These are phyloP conservation scores for Aplodontia rufa DNA, from an alignment of 2,113 vertebrate species.

Conservation along the genomic window DNA sequence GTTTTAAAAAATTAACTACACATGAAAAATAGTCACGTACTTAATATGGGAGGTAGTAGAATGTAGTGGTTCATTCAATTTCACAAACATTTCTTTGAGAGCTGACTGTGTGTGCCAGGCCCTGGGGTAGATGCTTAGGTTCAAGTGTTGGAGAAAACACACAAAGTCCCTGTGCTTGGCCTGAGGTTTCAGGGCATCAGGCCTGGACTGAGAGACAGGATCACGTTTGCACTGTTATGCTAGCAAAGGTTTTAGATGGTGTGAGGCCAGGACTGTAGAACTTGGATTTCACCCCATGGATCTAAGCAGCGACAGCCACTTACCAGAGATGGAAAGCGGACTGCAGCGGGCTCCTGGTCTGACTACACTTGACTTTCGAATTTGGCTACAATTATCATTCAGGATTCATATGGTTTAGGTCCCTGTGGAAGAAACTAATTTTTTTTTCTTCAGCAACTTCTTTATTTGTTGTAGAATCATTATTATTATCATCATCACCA, in stretches of 20 bases:
- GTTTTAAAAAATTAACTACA: neutral
- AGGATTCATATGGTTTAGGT: neutral
- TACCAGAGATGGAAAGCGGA: neutral
- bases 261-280: neutral
- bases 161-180: neutral
- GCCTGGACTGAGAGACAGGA: neutral
- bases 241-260: neutral
- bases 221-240: accelerated
- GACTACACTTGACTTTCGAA: neutral
- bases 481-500: neutral
- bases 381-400: neutral
- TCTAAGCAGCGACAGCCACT: neutral
- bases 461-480: neutral
- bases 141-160: neutral
- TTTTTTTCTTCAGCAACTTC: neutral
- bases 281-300: neutral
- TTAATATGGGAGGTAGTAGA: neutral
- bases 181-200: neutral
- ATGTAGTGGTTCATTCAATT: neutral
- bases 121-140: neutral
- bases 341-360: neutral
- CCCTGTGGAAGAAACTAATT: neutral
- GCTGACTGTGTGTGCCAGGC: neutral
- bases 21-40: constrained; percentile 4
- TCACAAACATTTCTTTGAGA: constrained; percentile 36